Conservation (phyloP, 2,888 invertebrate species). For the Agrilus cyanescens region DNA sequence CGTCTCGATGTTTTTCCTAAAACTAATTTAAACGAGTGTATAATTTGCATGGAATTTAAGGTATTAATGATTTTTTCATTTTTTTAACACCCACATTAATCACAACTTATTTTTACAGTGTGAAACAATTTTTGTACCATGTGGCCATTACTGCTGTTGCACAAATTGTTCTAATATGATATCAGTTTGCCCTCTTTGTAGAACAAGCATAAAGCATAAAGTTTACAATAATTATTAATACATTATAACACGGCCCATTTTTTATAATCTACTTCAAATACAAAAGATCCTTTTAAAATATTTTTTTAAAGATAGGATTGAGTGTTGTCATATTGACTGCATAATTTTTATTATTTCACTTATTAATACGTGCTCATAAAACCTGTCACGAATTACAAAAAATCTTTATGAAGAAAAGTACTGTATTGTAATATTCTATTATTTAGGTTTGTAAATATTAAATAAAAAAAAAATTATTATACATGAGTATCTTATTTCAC, state of each 20-base stretch:
- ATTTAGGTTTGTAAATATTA: too few relatives aligned
- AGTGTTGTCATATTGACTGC: too few relatives aligned
- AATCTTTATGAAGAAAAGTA: slow-evolving; percentile 2
- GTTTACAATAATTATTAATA: slow-evolving; percentile 28
- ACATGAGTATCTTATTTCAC: too few relatives aligned
- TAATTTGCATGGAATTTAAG: slow-evolving; percentile 67
- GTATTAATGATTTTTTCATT: slow-evolving; percentile 35
- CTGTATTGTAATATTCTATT: neutral
- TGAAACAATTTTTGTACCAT: slow-evolving; percentile 71
- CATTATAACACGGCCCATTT: too few relatives aligned
- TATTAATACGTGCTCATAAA: neutral
- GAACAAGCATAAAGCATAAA: slow-evolving; percentile 55
- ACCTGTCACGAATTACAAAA: neutral
- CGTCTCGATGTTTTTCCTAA: slow-evolving; percentile 16
- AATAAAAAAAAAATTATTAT: too few relatives aligned
- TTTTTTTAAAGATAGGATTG: too few relatives aligned
- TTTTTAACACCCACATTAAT: slow-evolving; percentile 6
- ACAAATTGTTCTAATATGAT: slow-evolving; percentile 51
- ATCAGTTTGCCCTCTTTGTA: slow-evolving; percentile 66
- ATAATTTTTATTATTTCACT: too few relatives aligned
- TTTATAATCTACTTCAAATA: too few relatives aligned
- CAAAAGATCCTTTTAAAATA: too few relatives aligned
- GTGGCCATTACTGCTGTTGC: slow-evolving; percentile 82
- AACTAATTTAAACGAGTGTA: slow-evolving; percentile 55
- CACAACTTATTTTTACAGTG: slow-evolving; percentile 41